Conservation (phyloP, 2,888 invertebrate species). For the Cephus sareptanus region DNA sequence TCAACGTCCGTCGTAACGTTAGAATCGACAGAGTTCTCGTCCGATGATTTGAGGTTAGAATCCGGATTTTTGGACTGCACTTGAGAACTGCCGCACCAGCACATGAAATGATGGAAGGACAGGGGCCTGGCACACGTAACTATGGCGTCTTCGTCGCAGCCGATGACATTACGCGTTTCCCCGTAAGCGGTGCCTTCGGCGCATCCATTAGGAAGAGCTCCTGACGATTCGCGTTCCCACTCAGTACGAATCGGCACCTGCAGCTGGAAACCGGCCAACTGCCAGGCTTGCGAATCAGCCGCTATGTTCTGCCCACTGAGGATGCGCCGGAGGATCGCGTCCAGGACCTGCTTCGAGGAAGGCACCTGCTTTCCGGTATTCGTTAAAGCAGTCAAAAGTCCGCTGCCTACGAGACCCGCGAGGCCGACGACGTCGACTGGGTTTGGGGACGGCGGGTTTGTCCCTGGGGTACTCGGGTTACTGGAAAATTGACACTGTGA, state of each 20-base stretch:
- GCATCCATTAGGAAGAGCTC: neutral
- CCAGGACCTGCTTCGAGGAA: slow-evolving; percentile 18
- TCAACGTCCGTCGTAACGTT: neutral
- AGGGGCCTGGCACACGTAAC: slow-evolving; percentile 55
- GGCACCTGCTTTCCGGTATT: slow-evolving; percentile 21
- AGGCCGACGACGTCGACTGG: neutral
- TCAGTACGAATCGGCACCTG: too few species aligned
- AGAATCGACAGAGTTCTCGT: too few species aligned
- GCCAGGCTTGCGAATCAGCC: slow-evolving; percentile 25
- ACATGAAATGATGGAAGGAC: slow-evolving; percentile 61
- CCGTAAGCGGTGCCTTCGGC: neutral
- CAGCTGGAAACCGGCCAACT: too few species aligned
- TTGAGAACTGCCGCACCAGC: slow-evolving; percentile 48
- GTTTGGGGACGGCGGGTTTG: too few species aligned
- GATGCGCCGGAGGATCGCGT: slow-evolving; percentile 25
- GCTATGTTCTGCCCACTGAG: slow-evolving; percentile 27
- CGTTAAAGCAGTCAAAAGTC: neutral
- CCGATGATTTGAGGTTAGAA: neutral
- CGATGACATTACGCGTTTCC: neutral
- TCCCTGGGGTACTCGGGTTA: too few species aligned
- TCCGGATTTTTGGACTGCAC: neutral
- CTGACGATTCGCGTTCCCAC: too few species aligned
- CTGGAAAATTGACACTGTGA: too few species aligned
- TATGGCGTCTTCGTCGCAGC: slow-evolving; percentile 14
- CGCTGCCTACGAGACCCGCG: slow-evolving; percentile 2